Conservation (phyloP, 2,888 invertebrate species). For the Oeneis ivallda region DNA sequence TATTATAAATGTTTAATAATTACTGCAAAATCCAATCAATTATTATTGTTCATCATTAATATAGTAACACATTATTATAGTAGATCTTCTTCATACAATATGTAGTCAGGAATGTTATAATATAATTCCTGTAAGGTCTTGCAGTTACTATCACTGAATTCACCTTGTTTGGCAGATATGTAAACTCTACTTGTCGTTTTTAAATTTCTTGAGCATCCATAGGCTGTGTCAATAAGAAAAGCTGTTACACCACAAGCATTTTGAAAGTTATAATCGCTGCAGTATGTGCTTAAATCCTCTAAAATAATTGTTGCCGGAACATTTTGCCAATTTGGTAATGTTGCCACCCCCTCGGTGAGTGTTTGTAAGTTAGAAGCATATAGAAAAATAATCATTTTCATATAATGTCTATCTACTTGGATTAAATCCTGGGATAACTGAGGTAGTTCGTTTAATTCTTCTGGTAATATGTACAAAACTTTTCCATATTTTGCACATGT, state of each 20-base stretch:
- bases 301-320: constrained; percentile 66
- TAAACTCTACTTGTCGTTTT: constrained; percentile 51
- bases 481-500: constrained; percentile 58
- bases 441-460: constrained; percentile 70
- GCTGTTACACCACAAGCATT: constrained; percentile 65
- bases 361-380: constrained; percentile 61
- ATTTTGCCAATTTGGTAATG: constrained; percentile 66
- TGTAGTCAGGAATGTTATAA: constrained; percentile 41
- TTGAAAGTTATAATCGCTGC: constrained; percentile 53
- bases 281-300: constrained; percentile 64
- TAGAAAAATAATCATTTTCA: constrained; percentile 74
- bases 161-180: constrained; percentile 54
- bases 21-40: not conserved
- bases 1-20: not conserved
- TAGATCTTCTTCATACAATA: not conserved
- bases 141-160: constrained; percentile 58
- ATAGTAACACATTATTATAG: not conserved
- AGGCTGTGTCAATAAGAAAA: constrained; percentile 57
- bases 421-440: constrained; percentile 63
- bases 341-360: constrained; percentile 62
- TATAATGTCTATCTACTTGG: constrained; percentile 60
- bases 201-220: constrained; percentile 53
- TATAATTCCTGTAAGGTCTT: constrained; percentile 58
- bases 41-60: not conserved
- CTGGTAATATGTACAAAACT: constrained; percentile 65